Conservation (phyloP, 1,140 invertebrate species). For the Mactra quadrangularis region DNA sequence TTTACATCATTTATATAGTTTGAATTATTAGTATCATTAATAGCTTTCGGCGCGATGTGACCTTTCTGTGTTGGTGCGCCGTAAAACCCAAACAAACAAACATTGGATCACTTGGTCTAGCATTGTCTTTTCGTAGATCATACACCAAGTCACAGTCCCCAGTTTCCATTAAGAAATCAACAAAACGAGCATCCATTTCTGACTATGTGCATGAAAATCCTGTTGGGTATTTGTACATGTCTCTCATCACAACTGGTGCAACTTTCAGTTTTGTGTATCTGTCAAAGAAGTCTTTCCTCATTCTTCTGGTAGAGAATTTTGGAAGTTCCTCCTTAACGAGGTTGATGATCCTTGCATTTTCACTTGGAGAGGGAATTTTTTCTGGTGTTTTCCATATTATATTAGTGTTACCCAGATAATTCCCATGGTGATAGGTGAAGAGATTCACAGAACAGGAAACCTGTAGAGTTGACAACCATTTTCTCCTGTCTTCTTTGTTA, state of each 20-base stretch:
- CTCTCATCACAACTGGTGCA: not conserved
- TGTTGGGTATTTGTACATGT: too few relatives aligned
- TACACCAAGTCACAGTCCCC: slow-evolving; percentile 51
- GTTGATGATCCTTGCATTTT: not conserved
- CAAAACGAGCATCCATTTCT: slow-evolving; percentile 14
- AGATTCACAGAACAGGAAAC: not conserved
- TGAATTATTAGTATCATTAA: too few relatives aligned
- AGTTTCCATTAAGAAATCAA: slow-evolving; percentile 31
- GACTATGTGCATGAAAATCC: too few relatives aligned
- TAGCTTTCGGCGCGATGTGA: too few relatives aligned
- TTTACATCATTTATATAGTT: too few relatives aligned
- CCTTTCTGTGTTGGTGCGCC: too few relatives aligned
- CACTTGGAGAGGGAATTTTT: not conserved
- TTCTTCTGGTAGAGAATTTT: slow-evolving; percentile 43
- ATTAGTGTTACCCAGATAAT: slow-evolving; percentile 1
- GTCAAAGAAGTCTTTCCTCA: slow-evolving; percentile 55
- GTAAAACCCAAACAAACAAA: too few relatives aligned
- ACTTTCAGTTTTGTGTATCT: slow-evolving; percentile 1
- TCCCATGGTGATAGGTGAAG: slow-evolving; percentile 4
- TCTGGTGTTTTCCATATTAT: slow-evolving; percentile 9
- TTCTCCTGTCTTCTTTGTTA: not conserved
- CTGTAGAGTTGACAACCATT: not conserved
- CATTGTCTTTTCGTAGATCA: slow-evolving; percentile 61
- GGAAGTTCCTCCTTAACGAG: not conserved
- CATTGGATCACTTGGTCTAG: slow-evolving; percentile 12